phyloP scores from a whole-genome alignment of 2,113 vertebrate genomes.

The Microcebus murinus region DNA sequence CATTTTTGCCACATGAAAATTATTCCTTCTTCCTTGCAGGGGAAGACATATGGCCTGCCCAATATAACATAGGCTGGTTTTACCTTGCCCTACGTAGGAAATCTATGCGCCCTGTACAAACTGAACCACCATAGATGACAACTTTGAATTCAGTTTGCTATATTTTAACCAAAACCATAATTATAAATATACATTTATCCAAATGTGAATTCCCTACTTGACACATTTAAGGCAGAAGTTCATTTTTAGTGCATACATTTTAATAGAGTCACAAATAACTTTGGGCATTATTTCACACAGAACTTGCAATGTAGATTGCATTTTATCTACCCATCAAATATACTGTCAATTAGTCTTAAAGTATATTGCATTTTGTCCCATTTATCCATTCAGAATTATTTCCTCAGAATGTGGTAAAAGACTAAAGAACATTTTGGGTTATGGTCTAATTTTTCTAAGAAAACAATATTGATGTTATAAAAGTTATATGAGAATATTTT shows the following conservation, averaged over 20 bases:
- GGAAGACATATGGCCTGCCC: background rate
- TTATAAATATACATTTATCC: background rate
- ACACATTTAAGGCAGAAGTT: background rate
- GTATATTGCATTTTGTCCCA: background rate
- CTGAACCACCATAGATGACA: background rate
- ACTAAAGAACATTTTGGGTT: background rate
- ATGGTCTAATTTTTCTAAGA: background rate
- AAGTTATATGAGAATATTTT: background rate
- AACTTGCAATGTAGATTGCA: background rate
- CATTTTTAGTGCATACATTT: background rate
- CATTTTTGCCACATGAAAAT: background rate
- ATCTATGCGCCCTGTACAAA: background rate
- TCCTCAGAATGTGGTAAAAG: background rate
- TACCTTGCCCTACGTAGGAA: background rate
- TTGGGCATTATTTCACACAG: background rate
- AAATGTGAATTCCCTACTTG: background rate
- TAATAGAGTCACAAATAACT: background rate
- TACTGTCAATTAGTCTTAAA: background rate
- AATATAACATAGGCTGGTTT: background rate
- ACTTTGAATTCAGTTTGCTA: background rate
- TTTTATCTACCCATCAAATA: background rate
- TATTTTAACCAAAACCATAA: background rate
- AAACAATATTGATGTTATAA: background rate
- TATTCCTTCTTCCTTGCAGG: background rate
- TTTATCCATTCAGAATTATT: background rate